phyloP scores from a whole-genome alignment of 1,140 invertebrate species.

The Ceratosolen solmsi region DNA sequence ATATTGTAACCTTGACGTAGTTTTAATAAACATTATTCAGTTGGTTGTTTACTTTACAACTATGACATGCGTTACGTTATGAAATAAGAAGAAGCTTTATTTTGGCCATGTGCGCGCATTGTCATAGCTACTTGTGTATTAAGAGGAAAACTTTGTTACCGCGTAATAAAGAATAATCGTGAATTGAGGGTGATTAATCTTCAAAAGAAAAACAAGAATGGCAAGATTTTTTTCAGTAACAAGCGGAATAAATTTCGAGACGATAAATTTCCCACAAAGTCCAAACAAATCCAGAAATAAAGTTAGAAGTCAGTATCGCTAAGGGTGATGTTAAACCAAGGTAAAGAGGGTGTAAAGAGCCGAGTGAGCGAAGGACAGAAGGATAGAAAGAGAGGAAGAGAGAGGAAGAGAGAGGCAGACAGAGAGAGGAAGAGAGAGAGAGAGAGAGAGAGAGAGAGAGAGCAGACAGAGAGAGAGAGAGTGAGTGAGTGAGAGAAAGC shows the following conservation, averaged over 20 bases:
- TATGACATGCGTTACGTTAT: no score
- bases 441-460: conserved; percentile 43
- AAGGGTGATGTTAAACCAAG: conserved; percentile 55
- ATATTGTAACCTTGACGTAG: no score
- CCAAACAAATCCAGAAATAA: conserved; percentile 38
- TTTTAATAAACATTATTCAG: no score
- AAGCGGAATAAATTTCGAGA: not conserved
- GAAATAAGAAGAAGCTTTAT: no score
- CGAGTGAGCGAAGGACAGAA: conserved; percentile 49
- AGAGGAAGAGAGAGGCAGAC: conserved; percentile 51
- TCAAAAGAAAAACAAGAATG: not conserved
- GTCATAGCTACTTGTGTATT: no score
- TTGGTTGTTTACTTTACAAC: no score
- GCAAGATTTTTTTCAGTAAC: not conserved
- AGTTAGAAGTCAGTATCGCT: conserved; percentile 25
- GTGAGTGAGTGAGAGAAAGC: conserved; percentile 53
- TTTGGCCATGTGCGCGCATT: no score
- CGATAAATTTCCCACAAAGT: conserved; percentile 19
- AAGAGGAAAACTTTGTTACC: no score
- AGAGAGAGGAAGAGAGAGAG: conserved; percentile 53
- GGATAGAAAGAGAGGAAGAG: conserved; percentile 20
- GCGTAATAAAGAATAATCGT: not conserved
- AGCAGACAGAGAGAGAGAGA: conserved; percentile 53
- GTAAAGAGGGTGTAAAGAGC: conserved; percentile 58
- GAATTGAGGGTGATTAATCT: not conserved